A percentile compares a stretch with the other conserved stretches of the same genome.
phyloP scores from a whole-genome alignment of 1,140 invertebrate genomes.

The Lepidostoma basale region DNA sequence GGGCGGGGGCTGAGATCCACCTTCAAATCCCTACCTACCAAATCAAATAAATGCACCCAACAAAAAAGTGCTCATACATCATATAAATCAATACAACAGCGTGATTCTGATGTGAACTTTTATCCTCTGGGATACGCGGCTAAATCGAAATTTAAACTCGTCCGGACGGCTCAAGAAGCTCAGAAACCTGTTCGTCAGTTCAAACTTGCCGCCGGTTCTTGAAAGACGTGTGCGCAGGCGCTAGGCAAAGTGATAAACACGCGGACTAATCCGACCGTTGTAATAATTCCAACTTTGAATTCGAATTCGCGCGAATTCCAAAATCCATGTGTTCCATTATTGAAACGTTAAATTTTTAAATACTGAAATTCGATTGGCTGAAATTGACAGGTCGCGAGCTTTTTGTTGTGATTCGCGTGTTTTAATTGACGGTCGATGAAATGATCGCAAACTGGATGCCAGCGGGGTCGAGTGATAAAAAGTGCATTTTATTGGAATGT shows the following conservation, averaged over 20 bases:
- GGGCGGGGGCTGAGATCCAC: neutral
- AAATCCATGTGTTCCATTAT: neutral
- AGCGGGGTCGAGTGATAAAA: neutral
- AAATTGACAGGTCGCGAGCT: neutral
- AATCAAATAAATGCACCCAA: neutral
- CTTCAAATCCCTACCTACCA: neutral
- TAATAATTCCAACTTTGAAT: neutral
- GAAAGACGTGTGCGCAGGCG: constrained; percentile 18
- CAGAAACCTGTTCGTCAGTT: constrained; percentile 26
- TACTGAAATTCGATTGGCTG: neutral
- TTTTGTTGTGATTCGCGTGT: constrained; percentile 7
- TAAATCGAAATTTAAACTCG: neutral
- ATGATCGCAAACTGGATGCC: constrained; percentile 2
- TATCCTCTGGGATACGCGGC: neutral
- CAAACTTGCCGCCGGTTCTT: constrained; percentile 20
- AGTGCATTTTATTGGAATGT: constrained; percentile 13
- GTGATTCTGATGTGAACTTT: neutral
- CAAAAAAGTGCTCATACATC: constrained; percentile 1
- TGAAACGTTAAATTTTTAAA: neutral
- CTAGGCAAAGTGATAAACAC: constrained; percentile 1
- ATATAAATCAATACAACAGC: too few relatives aligned
- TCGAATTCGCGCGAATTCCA: neutral
- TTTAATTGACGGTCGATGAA: constrained; percentile 6
- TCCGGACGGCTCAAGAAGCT: constrained; percentile 21
- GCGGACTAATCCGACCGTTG: constrained; percentile 11